Evolutionary conservation across 1,140 invertebrate genomes (phyloP).

Genomic region (Drosophila pseudoobscura): DNA sequence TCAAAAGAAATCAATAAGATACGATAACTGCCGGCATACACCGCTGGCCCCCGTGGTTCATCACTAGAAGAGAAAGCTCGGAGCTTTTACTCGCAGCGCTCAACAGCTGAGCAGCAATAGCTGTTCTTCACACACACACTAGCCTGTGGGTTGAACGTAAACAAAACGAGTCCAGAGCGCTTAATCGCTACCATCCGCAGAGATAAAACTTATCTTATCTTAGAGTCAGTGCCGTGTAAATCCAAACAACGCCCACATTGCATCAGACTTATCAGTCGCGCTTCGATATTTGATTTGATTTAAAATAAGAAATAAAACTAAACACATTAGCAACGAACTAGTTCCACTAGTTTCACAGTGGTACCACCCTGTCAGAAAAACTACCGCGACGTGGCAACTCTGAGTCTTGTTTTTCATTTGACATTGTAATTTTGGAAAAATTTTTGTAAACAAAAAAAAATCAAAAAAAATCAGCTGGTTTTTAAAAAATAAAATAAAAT

Average conservation of each 20-base stretch:
- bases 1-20: not conserved
- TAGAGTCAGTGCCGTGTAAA: no score
- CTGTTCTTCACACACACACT: constrained; percentile 28
- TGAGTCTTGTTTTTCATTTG: constrained; percentile 64
- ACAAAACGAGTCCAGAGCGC: constrained; percentile 29
- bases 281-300: no score
- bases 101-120: constrained; percentile 34
- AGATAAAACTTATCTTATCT: constrained; percentile 3
- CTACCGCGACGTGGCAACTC: constrained; percentile 55
- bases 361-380: no score
- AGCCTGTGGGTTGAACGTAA: constrained; percentile 22
- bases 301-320: no score
- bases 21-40: constrained; percentile 11
- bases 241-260: not conserved
- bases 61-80: constrained; percentile 24
- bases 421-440: no score
- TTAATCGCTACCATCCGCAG: constrained; percentile 17
- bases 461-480: no score
- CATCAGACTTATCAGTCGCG: no score
- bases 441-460: no score
- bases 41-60: constrained; percentile 1
- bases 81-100: not conserved
- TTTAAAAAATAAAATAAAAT: no score
- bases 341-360: no score
- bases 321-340: no score